Evolutionary conservation across 2,888 invertebrate genomes (phyloP).

Genomic region (Orthosia cruda): DNA sequence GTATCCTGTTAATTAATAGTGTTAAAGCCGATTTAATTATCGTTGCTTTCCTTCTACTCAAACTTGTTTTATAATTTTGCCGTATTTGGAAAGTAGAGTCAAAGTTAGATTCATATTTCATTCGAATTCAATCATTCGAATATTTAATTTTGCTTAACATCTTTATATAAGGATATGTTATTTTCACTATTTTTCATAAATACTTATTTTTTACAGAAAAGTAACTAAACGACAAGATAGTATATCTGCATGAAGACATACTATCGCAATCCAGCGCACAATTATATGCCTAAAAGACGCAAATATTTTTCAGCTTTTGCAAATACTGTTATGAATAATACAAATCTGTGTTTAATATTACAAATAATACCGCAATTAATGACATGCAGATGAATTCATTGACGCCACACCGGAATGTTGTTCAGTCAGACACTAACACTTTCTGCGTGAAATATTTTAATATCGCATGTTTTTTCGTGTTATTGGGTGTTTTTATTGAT

Average conservation of each 20-base stretch:
- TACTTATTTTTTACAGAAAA: no score
- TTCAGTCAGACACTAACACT: conserved; percentile 3
- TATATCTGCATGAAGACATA: no score
- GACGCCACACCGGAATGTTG: conserved; percentile 16
- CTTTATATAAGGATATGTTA: no score
- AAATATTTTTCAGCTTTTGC: not conserved
- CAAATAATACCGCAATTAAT: conserved; percentile 9
- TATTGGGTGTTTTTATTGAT: conserved; percentile 5
- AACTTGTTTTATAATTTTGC: not conserved
- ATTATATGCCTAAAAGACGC: no score
- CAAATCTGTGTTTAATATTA: not conserved
- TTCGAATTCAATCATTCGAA: not conserved
- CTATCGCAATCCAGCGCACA: no score
- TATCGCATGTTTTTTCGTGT: conserved; percentile 2
- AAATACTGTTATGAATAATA: not conserved
- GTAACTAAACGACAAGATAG: no score
- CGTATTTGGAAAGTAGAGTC: not conserved
- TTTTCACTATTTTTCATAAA: no score
- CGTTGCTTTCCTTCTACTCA: not conserved
- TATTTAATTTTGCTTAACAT: not conserved
- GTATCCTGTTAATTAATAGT: conserved; percentile 12
- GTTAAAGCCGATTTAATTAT: conserved; percentile 6
- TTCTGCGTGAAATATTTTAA: conserved; percentile 21
- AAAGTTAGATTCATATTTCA: not conserved
- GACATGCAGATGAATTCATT: conserved; percentile 16